Conservation (phyloP, 2,888 invertebrate genomes). For the Xylophagus ater region DNA sequence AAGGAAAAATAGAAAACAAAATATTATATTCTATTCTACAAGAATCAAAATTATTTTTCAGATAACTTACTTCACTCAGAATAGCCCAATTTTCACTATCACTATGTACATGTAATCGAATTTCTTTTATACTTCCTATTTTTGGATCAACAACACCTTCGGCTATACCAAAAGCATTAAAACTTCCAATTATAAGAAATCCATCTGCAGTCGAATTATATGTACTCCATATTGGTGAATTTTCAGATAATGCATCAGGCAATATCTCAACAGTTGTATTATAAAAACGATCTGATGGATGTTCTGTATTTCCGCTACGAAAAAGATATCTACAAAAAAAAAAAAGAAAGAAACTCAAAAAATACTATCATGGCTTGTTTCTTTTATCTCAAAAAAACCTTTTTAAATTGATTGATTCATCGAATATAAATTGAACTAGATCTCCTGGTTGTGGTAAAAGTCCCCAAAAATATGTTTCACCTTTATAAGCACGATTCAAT, state of each 20-base stretch:
- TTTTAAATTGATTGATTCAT: slow-evolving; percentile 55
- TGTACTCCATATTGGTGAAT: slow-evolving; percentile 41
- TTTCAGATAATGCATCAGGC: slow-evolving; percentile 41
- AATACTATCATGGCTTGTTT: too few species aligned
- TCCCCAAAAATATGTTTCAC: slow-evolving; percentile 88
- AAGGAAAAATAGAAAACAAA: slow-evolving; percentile 4
- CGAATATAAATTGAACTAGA: slow-evolving; percentile 66
- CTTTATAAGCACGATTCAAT: slow-evolving; percentile 69
- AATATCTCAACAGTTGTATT: slow-evolving; percentile 77
- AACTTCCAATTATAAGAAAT: slow-evolving; percentile 59
- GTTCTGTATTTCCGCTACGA: slow-evolving; percentile 81
- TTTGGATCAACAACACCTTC: slow-evolving; percentile 54
- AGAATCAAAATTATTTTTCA: slow-evolving; percentile 2
- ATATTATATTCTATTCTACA: not conserved
- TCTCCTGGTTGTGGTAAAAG: slow-evolving; percentile 73
- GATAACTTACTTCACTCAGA: slow-evolving; percentile 69
- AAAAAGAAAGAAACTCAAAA: too few species aligned
- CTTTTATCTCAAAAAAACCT: slow-evolving; percentile 41
- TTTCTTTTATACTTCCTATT: slow-evolving; percentile 54
- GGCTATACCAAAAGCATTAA: slow-evolving; percentile 72
- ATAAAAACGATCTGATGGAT: slow-evolving; percentile 77
- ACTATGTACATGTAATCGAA: slow-evolving; percentile 67
- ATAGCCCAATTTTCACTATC: slow-evolving; percentile 84
- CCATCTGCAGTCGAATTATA: slow-evolving; percentile 54
- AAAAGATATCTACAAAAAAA: slow-evolving; percentile 64